Conservation (phyloP, 2,888 invertebrate species). For the Drosophila siamana region DNA sequence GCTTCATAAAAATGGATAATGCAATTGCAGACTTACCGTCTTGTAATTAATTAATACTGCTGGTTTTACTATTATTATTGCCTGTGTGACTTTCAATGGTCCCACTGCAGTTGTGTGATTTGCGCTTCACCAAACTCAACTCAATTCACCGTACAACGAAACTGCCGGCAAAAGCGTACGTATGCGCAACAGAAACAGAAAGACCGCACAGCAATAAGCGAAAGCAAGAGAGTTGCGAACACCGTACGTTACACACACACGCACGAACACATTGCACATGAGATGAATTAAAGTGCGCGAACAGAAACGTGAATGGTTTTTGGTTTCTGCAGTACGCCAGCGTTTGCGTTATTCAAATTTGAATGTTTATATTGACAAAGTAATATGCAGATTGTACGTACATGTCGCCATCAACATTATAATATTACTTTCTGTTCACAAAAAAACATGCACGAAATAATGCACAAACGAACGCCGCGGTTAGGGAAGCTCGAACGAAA, state of each 20-base stretch:
- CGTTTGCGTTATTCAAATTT: conserved; percentile 10
- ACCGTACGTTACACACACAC: conserved; percentile 18
- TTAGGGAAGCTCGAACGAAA: conserved; percentile 36
- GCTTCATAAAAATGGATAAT: conserved; percentile 29
- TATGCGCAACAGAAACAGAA: conserved; percentile 25
- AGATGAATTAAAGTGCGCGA: conserved; percentile 9
- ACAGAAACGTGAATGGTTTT: conserved; percentile 7
- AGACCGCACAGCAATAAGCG: conserved; percentile 6
- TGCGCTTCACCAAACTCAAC: conserved; percentile 25
- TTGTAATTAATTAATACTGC: conserved; percentile 44
- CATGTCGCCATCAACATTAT: conserved; percentile 16
- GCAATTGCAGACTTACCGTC: conserved; percentile 46
- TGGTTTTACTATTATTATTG: conserved; percentile 14
- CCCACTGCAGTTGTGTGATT: conserved; percentile 21
- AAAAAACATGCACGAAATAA: conserved; percentile 7
- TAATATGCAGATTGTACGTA: conserved; percentile 7
- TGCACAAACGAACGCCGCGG: conserved; percentile 14
- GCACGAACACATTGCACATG: conserved; percentile 9
- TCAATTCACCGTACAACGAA: conserved; percentile 17
- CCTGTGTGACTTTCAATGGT: conserved; percentile 24
- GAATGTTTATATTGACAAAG: conserved; percentile 15
- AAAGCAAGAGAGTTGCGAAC: conserved; percentile 42
- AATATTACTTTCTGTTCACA: conserved; percentile 3
- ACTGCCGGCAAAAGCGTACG: conserved; percentile 41
- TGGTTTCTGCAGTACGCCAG: neutral